Base-by-base conservation (phyloP, 1,140 invertebrate genomes). In the Drosophila pandora region DNA sequence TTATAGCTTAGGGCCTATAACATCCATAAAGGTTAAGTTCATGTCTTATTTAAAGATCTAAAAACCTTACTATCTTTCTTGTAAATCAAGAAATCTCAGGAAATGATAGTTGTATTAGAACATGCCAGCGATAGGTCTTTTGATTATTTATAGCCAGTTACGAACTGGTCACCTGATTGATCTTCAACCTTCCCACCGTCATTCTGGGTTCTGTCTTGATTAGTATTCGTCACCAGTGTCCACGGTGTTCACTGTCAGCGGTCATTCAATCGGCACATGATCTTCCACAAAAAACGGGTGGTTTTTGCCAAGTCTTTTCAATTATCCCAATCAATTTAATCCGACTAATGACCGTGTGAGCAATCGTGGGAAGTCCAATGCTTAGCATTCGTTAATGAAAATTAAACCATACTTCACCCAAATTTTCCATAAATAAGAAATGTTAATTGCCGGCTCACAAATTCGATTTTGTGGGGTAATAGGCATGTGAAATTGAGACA, bases 121-220 rank as follows among this genome's bases (percentile, higher is more conserved):
- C n/a, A 32, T 54, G 47, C 50, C 37, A 50, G 47, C 53, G 28
- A 49, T 72, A 49, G 34, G 37, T 32, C 10, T 41, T 60, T 37
- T 37, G 32, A 54, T 25, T 69, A 69, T 75, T 53, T 74, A 50
- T 55, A 23, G 13, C 21, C 21, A 50, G 28, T 59, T 59, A 59
- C 34, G 23, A 59, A 23, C 37, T 37, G 55, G 61, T 75, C 71
- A 75, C 54, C 43, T 67, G 72, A 76, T 49, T 59, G 62, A 39
- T 75, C 60, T 59, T 49, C 56, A 32, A 43, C 49, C 49, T 65
- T 49, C 39, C 43, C 28, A 10, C 30, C 37, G 59, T 63, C 52
- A 37, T 41, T 74, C 23, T 53, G 61, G n/a, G 41, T 43, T n/a
- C 17, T 17, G 17, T 64, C 59, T 47, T 47, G 60, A 49, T 48